Conservation (phyloP, 2,888 invertebrate species). For the Amaurobius ferox region DNA sequence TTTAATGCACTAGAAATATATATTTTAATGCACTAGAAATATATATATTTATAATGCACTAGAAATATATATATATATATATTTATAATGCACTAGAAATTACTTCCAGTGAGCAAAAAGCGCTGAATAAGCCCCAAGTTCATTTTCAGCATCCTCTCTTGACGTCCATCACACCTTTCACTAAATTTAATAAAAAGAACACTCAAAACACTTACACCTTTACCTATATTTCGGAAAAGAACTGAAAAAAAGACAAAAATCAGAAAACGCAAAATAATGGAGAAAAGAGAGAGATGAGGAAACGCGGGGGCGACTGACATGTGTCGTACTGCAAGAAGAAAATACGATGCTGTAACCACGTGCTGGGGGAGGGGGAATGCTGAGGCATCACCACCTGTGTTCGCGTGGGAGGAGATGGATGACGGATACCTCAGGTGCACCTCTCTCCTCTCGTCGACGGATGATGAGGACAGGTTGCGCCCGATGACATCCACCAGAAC, state of each 20-base stretch:
- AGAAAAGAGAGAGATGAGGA: background rate
- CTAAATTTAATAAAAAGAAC: background rate
- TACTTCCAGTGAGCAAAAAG: too few species aligned
- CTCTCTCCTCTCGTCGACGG: background rate
- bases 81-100: too few species aligned
- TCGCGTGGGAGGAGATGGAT: slow-evolving; percentile 37
- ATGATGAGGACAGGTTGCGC: background rate
- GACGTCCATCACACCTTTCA: too few species aligned
- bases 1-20: too few species aligned
- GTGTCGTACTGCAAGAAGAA: background rate
- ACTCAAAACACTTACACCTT: background rate
- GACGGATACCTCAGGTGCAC: slow-evolving; percentile 28
- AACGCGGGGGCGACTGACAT: slow-evolving; percentile 9
- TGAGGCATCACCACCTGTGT: slow-evolving; percentile 24
- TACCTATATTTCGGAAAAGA: background rate
- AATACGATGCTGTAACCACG: background rate
- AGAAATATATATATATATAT: too few species aligned
- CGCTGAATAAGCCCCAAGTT: too few species aligned
- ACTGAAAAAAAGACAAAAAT: background rate
- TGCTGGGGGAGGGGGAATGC: background rate
- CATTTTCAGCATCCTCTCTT: too few species aligned
- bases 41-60: too few species aligned
- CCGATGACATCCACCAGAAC: background rate
- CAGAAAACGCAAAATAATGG: background rate
- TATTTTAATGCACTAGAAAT: too few species aligned